Evolutionary conservation across 2,888 invertebrate species (phyloP), one percentile per base, ranked within the genome.

Genomic region (Mimas tiliae): DNA sequence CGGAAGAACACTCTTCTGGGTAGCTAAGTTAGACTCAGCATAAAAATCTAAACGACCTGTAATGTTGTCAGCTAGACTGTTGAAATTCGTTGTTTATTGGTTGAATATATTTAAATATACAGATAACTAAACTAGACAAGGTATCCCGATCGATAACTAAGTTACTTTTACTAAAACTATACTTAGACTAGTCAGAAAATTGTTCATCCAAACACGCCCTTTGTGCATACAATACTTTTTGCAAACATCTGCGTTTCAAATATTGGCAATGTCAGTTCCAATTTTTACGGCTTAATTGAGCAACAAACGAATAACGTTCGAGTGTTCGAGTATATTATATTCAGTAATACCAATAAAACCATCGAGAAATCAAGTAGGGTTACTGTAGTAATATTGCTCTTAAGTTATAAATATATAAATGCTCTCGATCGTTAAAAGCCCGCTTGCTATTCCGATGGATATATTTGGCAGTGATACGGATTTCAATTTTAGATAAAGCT

Each of bases 401-500:
- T n/a, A 19, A 58, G 42, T 58, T 58, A 42, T 58, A 58, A 42
- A 42, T 58, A 58, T 58, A 58, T 58, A 58, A 58, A 12, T 42
- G 16, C 42, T 38, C 42, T 58, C 58, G 38, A 58, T 58, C 58
- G 58, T 58, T 42, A 42, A 42, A 58, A 38, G 19, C 19, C 58
- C 58, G 48, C 16, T 48, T 34, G 19, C 65, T 34, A 65, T 48
- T 58, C 55, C 48, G 34, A 65, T 55, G 65, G 65, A 53, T 52
- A 53, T 63, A 63, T 87, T 86, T 83, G 85, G 84, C 84, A 82
- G 81, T 86, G 83, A 83, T 82, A 82, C 82, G 73, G 86, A 87
- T 88, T 86, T 83, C 83, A 86, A 88, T 88, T 88, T 87, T 74
- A 88, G 88, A 88, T 88, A 86, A 80, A 75, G 77, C 71, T 76